Evolutionary conservation across 1,140 invertebrate genomes (phyloP).

Genomic region (Nebria ingens): DNA sequence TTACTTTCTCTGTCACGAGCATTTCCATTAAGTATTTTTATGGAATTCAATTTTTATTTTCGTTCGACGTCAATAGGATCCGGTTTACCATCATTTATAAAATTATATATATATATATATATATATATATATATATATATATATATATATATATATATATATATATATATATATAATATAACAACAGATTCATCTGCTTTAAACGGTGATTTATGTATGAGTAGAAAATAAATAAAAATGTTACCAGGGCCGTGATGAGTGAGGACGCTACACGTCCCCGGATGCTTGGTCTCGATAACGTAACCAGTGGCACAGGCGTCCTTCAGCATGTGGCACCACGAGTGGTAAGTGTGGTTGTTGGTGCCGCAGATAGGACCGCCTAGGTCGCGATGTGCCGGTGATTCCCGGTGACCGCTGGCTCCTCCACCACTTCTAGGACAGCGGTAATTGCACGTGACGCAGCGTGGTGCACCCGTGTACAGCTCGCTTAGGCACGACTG

Average conservation of each 20-base stretch:
- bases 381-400: conserved; percentile 30
- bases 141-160: too few species aligned
- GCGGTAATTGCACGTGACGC: conserved; percentile 58
- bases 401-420: conserved; percentile 25
- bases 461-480: conserved; percentile 57
- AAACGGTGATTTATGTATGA: too few species aligned
- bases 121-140: too few species aligned
- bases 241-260: conserved; percentile 17
- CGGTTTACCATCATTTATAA: too few species aligned
- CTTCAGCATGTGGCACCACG: conserved; percentile 79
- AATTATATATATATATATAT: too few species aligned
- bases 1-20: background rate
- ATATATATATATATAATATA: too few species aligned
- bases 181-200: too few species aligned
- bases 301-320: conserved; percentile 71
- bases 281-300: conserved; percentile 63
- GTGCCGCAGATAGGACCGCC: conserved; percentile 59
- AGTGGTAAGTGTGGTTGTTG: conserved; percentile 73
- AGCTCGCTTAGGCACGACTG: conserved; percentile 68
- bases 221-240: too few species aligned
- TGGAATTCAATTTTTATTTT: too few species aligned
- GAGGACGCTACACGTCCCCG: conserved; percentile 65
- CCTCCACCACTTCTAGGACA: conserved; percentile 37
- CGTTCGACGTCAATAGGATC: too few species aligned
- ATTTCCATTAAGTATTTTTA: too few species aligned